Percentiles rank a stretch among this genome's conserved stretches.
These are phyloP conservation scores for Conger conger DNA, from an alignment of 2,113 vertebrate genomes.

Conservation along the genomic window DNA sequence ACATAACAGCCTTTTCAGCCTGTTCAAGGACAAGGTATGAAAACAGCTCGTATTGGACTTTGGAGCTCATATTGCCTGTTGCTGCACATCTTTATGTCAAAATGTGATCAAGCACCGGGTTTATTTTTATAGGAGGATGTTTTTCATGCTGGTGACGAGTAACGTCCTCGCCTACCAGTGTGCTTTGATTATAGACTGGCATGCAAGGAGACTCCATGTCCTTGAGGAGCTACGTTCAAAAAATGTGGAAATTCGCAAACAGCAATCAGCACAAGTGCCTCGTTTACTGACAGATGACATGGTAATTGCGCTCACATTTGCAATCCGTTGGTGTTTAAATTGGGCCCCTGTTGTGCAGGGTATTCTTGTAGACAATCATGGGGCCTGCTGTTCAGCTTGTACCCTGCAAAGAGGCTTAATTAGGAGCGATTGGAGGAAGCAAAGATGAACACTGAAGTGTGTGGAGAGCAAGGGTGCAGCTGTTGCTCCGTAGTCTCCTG, in stretches of 20 bases:
- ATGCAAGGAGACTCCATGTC: constrained; percentile 11
- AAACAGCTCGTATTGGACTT: background rate
- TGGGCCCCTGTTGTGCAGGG: background rate
- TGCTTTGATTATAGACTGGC: constrained; percentile 23
- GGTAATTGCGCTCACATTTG: constrained; percentile 32
- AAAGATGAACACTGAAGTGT: background rate
- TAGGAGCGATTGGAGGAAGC: background rate
- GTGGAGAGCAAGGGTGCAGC: background rate
- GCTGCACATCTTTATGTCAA: background rate
- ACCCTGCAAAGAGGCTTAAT: constrained; percentile 16
- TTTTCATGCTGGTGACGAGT: constrained; percentile 4
- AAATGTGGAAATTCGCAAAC: constrained; percentile 25
- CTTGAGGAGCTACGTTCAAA: constrained; percentile 10
- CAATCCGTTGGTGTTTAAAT: constrained; percentile 19
- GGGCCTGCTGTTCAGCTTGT: background rate
- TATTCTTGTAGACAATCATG: constrained; percentile 25
- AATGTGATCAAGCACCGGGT: background rate
- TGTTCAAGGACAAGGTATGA: too few relatives aligned
- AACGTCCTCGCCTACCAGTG: background rate
- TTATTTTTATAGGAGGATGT: background rate
- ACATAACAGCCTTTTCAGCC: background rate
- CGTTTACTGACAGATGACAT: constrained; percentile 19
- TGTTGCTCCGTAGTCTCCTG: background rate
- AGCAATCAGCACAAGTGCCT: constrained; percentile 26
- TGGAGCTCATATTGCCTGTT: background rate